A percentile compares a stretch with the other conserved stretches of the same genome.
Conservation (phyloP, 2,113 vertebrate genomes). For the Clarias magur region DNA sequence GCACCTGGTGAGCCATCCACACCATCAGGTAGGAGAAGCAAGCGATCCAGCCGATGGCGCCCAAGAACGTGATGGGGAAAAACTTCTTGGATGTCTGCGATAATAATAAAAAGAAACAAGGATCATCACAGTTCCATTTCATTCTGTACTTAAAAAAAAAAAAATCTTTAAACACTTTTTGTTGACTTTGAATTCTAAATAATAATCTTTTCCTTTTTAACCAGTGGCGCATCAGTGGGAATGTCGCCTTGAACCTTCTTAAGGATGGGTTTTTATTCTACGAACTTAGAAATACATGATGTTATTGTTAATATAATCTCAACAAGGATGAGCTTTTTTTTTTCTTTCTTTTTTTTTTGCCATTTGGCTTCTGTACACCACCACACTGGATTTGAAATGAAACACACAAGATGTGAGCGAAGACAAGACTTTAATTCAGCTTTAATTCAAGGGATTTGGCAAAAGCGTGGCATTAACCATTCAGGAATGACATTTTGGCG, state of each 20-base stretch:
- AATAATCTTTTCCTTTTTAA: neutral
- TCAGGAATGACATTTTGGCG: no score
- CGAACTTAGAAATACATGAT: no score
- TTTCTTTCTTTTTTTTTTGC: no score
- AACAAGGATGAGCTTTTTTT: no score
- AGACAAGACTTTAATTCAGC: no score
- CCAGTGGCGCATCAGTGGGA: neutral
- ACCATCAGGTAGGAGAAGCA: constrained; percentile 77
- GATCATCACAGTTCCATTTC: neutral
- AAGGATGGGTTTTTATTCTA: neutral
- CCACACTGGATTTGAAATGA: no score
- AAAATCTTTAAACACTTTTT: neutral
- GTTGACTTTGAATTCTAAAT: neutral
- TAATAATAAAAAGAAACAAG: neutral
- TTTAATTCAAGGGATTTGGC: no score
- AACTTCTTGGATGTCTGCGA: constrained; percentile 66
- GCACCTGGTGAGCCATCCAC: constrained; percentile 77
- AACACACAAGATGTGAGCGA: no score
- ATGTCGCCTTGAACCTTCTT: neutral
- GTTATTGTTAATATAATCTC: no score
- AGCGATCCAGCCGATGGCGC: constrained; percentile 74
- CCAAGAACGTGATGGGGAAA: constrained; percentile 68
- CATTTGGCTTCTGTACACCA: no score
- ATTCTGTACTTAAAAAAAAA: neutral
- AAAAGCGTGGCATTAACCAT: no score